A percentile compares a stretch with the other conserved stretches of the same genome.
phyloP scores from a whole-genome alignment of 2,888 invertebrate genomes.

The Trachelus iudaicus region DNA sequence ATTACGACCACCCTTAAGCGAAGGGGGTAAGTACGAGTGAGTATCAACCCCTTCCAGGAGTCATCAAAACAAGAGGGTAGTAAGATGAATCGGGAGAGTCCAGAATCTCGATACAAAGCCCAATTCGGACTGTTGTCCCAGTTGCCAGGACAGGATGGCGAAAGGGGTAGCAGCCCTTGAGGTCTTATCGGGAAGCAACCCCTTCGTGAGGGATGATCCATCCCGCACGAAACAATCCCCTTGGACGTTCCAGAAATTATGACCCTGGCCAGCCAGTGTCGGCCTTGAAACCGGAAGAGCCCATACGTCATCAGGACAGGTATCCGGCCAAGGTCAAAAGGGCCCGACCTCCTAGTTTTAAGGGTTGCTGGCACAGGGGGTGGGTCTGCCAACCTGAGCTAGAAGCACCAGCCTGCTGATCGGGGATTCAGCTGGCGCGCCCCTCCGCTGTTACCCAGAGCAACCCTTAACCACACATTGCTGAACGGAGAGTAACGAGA shows the following conservation, averaged over 20 bases:
- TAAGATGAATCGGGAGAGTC: background rate
- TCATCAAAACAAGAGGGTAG: background rate
- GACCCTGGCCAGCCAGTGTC: constrained; percentile 31
- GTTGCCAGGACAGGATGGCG: background rate
- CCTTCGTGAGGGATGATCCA: constrained; percentile 34
- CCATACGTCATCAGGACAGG: background rate
- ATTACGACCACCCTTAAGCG: constrained; percentile 5
- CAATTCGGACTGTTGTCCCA: background rate
- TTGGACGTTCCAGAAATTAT: constrained; percentile 47
- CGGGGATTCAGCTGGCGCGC: background rate
- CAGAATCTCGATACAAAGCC: background rate
- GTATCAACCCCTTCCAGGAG: background rate
- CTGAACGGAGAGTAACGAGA: too few relatives aligned
- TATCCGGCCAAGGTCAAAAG: background rate
- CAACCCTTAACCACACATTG: too few relatives aligned
- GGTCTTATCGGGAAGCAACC: constrained; percentile 42
- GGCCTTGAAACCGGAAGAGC: background rate
- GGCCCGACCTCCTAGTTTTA: background rate
- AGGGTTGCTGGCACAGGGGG: background rate
- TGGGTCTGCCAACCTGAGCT: background rate
- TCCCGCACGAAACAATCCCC: constrained; percentile 48
- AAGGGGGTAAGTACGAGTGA: background rate
- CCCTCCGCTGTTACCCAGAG: background rate
- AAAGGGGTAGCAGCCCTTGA: background rate
- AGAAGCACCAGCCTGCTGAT: background rate